Percentiles rank a stretch among this genome's conserved stretches.
Conservation (phyloP, 2,888 invertebrate genomes). For the Poecilus cupreus region DNA sequence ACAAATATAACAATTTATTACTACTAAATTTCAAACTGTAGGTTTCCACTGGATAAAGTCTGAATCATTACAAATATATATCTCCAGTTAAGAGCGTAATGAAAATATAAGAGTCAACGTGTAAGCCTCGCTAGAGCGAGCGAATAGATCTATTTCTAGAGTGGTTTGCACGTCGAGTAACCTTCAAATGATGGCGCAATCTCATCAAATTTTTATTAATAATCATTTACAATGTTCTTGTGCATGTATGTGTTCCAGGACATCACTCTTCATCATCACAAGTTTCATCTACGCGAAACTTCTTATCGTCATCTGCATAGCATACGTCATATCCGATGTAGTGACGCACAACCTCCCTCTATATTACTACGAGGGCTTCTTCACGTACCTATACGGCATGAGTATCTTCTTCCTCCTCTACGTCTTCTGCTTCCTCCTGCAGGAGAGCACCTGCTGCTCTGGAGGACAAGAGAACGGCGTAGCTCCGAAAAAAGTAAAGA, state of each 20-base stretch:
- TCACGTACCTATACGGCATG: constrained; percentile 94
- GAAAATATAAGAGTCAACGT: too few species aligned
- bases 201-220: too few species aligned
- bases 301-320: constrained; percentile 93
- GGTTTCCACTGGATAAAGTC: too few species aligned
- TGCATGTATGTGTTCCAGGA: constrained; percentile 79
- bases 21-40: too few species aligned
- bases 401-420: constrained; percentile 94
- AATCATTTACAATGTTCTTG: not conserved
- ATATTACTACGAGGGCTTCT: constrained; percentile 96
- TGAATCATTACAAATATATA: too few species aligned
- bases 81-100: too few species aligned
- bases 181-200: too few species aligned
- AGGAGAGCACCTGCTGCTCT: constrained; percentile 91
- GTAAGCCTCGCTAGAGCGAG: too few species aligned
- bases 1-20: too few species aligned
- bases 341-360: constrained; percentile 93
- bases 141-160: too few species aligned
- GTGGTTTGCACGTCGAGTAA: too few species aligned
- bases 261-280: constrained; percentile 95
- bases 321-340: constrained; percentile 95
- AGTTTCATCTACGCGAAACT: constrained; percentile 97
- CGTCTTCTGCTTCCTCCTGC: constrained; percentile 95
- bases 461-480: constrained; percentile 80
- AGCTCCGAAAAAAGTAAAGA: constrained; percentile 74